A percentile compares a stretch with the other conserved stretches of the same genome.
Evolutionary conservation across 2,113 vertebrate species (phyloP).

Genomic region (Catagonus wagneri): DNA sequence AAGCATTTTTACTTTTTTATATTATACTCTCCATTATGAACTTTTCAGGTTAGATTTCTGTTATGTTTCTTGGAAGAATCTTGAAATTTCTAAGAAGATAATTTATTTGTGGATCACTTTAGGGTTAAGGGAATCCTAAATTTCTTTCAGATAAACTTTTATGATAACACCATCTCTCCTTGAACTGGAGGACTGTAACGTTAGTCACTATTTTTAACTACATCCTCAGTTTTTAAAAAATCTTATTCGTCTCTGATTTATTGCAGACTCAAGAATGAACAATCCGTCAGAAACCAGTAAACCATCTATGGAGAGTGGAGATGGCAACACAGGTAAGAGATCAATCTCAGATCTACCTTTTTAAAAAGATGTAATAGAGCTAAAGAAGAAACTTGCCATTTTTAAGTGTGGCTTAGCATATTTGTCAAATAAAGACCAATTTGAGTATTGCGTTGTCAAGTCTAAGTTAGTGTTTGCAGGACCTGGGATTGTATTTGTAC

Average conservation of each 20-base stretch:
- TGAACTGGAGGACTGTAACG: background rate
- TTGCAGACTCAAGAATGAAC: conserved; percentile 99
- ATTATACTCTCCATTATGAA: background rate
- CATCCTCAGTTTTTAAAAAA: conserved; percentile 17
- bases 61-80: background rate
- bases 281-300: conserved; percentile 98
- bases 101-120: background rate
- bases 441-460: background rate
- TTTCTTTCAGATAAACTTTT: conserved; percentile 29
- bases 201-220: background rate
- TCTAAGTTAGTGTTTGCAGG: background rate
- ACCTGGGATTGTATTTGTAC: background rate
- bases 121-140: background rate
- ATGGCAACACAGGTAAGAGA: conserved; percentile 94
- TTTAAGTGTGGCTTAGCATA: background rate
- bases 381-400: background rate
- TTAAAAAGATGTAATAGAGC: background rate
- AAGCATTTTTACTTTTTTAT: background rate
- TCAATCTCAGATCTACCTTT: background rate
- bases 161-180: background rate
- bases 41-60: conserved; percentile 40
- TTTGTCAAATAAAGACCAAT: background rate
- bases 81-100: conserved; percentile 20
- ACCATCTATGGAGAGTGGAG: conserved; percentile 96
- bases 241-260: conserved; percentile 79